Evolutionary conservation across 2,888 invertebrate genomes (phyloP).

Genomic region (Synanthedon tipuliformis): DNA sequence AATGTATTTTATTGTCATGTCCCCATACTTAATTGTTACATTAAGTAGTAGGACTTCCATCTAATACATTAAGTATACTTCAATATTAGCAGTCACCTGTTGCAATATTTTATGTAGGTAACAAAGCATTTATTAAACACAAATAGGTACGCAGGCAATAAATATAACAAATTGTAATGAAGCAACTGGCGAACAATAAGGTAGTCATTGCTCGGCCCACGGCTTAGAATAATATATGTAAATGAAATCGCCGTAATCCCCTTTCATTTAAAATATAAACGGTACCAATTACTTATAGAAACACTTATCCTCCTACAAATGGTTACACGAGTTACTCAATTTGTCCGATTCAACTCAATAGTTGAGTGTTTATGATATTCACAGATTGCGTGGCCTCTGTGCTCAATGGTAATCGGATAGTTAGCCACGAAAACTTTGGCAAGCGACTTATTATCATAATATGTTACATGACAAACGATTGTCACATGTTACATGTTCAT

Average conservation of each 20-base stretch:
- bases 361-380: constrained; percentile 3
- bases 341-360: constrained; percentile 8
- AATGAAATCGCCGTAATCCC: neutral
- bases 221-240: neutral
- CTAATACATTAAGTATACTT: too few relatives aligned
- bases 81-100: too few relatives aligned
- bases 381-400: constrained; percentile 9
- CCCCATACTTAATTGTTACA: too few relatives aligned
- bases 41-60: too few relatives aligned
- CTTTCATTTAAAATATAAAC: neutral
- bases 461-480: too few relatives aligned
- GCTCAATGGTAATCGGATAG: constrained; percentile 11
- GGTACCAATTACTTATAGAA: neutral
- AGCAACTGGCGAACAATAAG: neutral
- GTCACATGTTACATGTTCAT: too few relatives aligned
- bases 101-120: too few relatives aligned
- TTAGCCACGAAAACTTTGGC: too few relatives aligned
- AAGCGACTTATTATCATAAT: too few relatives aligned
- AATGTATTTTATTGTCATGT: too few relatives aligned
- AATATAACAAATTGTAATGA: neutral
- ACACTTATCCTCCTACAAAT: neutral
- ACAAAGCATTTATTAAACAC: too few relatives aligned
- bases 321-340: constrained; percentile 5
- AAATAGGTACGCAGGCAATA: neutral
- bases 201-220: neutral